phyloP scores from a whole-genome alignment of 2,888 invertebrate species.

The Drosophila lutescens region DNA sequence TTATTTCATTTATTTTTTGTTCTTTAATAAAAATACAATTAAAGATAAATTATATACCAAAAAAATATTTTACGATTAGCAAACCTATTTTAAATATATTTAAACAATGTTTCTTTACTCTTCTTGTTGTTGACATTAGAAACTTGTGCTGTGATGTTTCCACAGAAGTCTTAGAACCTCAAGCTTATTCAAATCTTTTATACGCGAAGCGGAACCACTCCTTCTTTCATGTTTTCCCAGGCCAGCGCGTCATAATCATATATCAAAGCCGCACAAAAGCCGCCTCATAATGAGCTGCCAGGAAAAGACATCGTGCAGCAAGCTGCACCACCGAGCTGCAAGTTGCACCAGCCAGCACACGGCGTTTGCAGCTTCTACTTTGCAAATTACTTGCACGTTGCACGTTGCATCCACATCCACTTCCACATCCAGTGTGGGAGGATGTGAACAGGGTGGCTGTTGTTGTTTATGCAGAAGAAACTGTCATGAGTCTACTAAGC shows the following conservation, averaged over 20 bases:
- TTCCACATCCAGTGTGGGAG: not conserved
- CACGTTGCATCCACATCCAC: slow-evolving; percentile 45
- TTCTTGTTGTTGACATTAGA: not conserved
- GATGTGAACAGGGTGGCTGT: not conserved
- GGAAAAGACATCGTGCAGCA: slow-evolving; percentile 54
- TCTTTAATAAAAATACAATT: too few species aligned
- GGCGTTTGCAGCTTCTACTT: slow-evolving; percentile 61
- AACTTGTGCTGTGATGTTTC: not conserved
- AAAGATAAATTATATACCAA: too few species aligned
- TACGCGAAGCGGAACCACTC: slow-evolving; percentile 8
- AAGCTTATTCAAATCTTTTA: slow-evolving; percentile 4
- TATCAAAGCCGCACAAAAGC: slow-evolving; percentile 51
- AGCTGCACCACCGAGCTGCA: slow-evolving; percentile 33
- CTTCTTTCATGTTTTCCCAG: slow-evolving; percentile 24
- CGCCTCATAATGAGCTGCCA: slow-evolving; percentile 71
- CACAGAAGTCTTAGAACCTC: too few species aligned
- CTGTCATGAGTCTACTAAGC: slow-evolving; percentile 70
- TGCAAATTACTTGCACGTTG: slow-evolving; percentile 77
- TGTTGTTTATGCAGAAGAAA: slow-evolving; percentile 50
- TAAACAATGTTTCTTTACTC: not conserved
- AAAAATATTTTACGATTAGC: too few species aligned
- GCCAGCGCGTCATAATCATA: slow-evolving; percentile 44
- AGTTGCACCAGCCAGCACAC: slow-evolving; percentile 22
- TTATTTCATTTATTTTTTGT: too few species aligned
- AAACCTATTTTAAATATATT: too few species aligned